phyloP scores from a whole-genome alignment of 2,113 vertebrate species.

The Mustela lutreola region DNA sequence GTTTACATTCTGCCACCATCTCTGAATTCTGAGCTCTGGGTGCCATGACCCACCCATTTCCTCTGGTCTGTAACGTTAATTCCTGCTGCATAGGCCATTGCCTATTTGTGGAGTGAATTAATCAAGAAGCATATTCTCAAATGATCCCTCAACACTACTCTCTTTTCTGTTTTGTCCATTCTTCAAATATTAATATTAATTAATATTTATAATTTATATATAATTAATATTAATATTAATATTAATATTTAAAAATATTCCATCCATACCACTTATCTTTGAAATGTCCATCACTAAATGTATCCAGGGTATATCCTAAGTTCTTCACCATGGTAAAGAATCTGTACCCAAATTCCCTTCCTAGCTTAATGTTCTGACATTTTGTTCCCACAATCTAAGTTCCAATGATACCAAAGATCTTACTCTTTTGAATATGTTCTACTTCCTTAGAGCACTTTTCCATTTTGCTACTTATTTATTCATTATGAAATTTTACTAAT shows the following conservation, averaged over 20 bases:
- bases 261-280: too few relatives aligned
- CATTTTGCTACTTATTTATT: not conserved
- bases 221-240: too few relatives aligned
- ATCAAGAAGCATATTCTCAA: not conserved
- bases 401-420: not conserved
- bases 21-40: not conserved
- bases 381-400: not conserved
- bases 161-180: not conserved
- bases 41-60: accelerated
- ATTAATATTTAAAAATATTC: not conserved
- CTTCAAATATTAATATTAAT: not conserved
- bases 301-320: accelerated
- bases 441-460: too few relatives aligned
- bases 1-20: not conserved
- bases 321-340: accelerated
- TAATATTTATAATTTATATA: too few relatives aligned
- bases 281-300: too few relatives aligned
- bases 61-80: not conserved
- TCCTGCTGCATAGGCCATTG: not conserved
- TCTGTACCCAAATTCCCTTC: too few relatives aligned
- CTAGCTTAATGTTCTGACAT: not conserved
- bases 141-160: accelerated
- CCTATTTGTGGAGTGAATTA: not conserved
- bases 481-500: not conserved
- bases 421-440: not conserved